phyloP scores from a whole-genome alignment of 2,113 vertebrate genomes.

The Calonectris borealis region DNA sequence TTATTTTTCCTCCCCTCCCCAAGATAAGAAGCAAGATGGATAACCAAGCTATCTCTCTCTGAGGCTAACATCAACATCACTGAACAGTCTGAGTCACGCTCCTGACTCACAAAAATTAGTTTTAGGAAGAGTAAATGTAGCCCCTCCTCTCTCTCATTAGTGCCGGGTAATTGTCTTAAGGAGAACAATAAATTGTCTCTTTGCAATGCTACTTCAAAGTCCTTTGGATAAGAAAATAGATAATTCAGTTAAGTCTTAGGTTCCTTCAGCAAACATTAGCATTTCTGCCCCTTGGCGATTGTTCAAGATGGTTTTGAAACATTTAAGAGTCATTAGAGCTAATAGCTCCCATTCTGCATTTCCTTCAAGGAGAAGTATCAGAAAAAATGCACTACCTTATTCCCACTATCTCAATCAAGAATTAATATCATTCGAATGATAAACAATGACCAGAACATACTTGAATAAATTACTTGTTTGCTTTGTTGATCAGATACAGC shows the following conservation, averaged over 20 bases:
- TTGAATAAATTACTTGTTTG: slow-evolving; percentile 30
- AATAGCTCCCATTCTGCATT: slow-evolving; percentile 50
- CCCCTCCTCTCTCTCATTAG: not conserved
- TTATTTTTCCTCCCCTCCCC: not conserved
- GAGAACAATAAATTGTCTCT: not conserved
- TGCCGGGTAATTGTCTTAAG: slow-evolving; percentile 1
- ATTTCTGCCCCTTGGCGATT: slow-evolving; percentile 7
- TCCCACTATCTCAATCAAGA: slow-evolving; percentile 44
- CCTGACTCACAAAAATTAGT: slow-evolving; percentile 23
- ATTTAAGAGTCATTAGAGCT: slow-evolving; percentile 50
- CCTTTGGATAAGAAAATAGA: slow-evolving; percentile 54
- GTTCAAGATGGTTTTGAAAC: slow-evolving; percentile 45
- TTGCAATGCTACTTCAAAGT: slow-evolving; percentile 44
- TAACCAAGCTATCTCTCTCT: not conserved
- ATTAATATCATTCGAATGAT: slow-evolving; percentile 46
- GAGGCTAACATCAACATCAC: not conserved
- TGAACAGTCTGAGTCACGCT: slow-evolving; percentile 9
- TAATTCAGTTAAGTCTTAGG: slow-evolving; percentile 26
- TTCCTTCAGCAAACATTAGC: slow-evolving; percentile 28
- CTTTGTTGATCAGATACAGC: slow-evolving; percentile 1
- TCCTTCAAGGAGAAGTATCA: slow-evolving; percentile 26
- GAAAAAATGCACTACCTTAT: slow-evolving; percentile 32
- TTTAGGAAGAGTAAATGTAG: not conserved
- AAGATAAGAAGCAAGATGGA: not conserved
- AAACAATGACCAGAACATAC: slow-evolving; percentile 1